These are phyloP conservation scores for Karalla daura DNA, from an alignment of 2,797 vertebrate species.

Conservation along the genomic window DNA sequence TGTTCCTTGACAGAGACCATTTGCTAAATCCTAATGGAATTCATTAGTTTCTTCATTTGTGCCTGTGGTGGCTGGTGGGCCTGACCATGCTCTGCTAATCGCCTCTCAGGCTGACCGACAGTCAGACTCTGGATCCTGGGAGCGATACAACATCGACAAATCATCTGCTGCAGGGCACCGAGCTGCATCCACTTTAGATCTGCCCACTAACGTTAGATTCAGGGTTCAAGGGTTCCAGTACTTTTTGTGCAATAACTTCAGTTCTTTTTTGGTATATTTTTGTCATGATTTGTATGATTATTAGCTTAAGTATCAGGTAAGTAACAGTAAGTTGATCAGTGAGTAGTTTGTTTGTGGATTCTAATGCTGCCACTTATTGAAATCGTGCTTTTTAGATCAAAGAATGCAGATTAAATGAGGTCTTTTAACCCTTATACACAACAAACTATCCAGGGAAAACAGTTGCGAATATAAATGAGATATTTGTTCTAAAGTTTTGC, in stretches of 20 bases:
- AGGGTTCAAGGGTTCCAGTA: background rate
- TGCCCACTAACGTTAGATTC: background rate
- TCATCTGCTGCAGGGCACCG: background rate
- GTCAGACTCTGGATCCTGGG: slow-evolving; percentile 36
- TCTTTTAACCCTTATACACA: too few species aligned
- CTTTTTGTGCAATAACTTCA: background rate
- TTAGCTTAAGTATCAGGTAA: too few species aligned
- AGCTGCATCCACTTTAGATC: background rate
- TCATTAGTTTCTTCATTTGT: slow-evolving; percentile 80
- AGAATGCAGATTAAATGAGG: too few species aligned
- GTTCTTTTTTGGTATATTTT: too few species aligned
- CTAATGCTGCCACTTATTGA: too few species aligned
- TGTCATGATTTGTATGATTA: too few species aligned
- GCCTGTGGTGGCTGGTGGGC: slow-evolving; percentile 48
- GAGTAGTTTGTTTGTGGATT: too few species aligned
- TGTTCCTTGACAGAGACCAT: slow-evolving; percentile 73
- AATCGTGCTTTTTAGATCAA: too few species aligned
- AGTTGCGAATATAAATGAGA: too few species aligned
- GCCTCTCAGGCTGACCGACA: slow-evolving; percentile 52
- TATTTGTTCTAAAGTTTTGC: too few species aligned
- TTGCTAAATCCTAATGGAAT: slow-evolving; percentile 82
- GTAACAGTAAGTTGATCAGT: too few species aligned
- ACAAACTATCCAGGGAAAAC: too few species aligned
- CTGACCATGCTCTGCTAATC: slow-evolving; percentile 68
- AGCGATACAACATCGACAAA: slow-evolving; percentile 35